Base-by-base conservation (phyloP, 2,113 vertebrate species). In the Nycticebus coucang region DNA sequence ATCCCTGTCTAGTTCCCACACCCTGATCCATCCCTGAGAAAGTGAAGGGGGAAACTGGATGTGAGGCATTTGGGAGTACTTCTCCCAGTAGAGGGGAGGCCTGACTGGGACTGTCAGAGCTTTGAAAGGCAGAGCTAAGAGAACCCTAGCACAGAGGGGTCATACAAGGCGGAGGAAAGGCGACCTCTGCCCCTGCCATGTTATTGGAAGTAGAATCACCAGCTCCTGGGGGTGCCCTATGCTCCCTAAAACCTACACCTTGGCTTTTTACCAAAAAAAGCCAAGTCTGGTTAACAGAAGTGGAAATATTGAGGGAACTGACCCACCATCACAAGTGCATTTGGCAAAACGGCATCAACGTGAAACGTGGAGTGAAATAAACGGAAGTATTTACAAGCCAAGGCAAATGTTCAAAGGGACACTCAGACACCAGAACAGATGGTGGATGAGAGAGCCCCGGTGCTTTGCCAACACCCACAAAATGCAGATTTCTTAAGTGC, bases 401-500 rank as follows among this genome's bases (percentile, higher is more conserved):
- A 60, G 90, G 83, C 95, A 45, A 79, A 78, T 87, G 97, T 91
- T 82, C 95, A 93, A 91, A 93, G 94, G 62, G 59, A 45, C n/a
- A 1, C 55, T 55, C 37, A 18, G 79, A 41, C 93, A n/a, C 75
- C 21, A 28, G 71, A 53, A 35, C 96, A 95, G 89, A 96, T 45
- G 89, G 89, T 2, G 0, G 22, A 17, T 10, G 62, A 28, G 87
- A 75, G 12, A 10, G 74, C 35, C 1, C 2, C n/a, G 1, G n/a
- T 12, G 33, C 41, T n/a, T 26, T 8, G 55, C 90, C 79, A 0
- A 72, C 79, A 87, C 83, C 87, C 93, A 71, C 97, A 88, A 79
- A 60, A 82, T 37, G 90, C 83, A 83, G 75, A 86, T 71, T 77
- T 37, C 24, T 26, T 1, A 86, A 87, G 93, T 69, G 87, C 75